Conservation (phyloP, 2,888 invertebrate genomes). For the Ypsolopha sequella region DNA sequence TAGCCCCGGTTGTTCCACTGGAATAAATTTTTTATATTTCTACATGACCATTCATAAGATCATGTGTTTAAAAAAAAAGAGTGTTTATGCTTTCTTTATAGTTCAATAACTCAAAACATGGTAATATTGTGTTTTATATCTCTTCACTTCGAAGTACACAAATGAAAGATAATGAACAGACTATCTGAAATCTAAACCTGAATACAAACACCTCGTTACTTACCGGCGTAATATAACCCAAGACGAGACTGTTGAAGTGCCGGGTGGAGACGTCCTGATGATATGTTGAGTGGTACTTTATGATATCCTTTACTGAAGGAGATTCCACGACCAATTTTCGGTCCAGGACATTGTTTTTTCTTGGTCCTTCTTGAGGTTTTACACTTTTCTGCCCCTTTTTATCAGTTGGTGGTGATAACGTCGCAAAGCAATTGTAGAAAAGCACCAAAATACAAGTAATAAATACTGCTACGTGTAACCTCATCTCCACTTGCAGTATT, state of each 20-base stretch:
- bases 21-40: too few relatives aligned
- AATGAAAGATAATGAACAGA: too few relatives aligned
- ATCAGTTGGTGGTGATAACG: slow-evolving; percentile 57
- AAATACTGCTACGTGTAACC: neutral
- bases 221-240: slow-evolving; percentile 95
- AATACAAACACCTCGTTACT: slow-evolving; percentile 19
- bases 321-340: slow-evolving; percentile 77
- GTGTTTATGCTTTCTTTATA: too few relatives aligned
- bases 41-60: too few relatives aligned
- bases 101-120: too few relatives aligned
- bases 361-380: slow-evolving; percentile 68
- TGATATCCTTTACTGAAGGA: slow-evolving; percentile 78
- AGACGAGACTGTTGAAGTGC: slow-evolving; percentile 79
- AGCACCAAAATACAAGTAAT: slow-evolving; percentile 40
- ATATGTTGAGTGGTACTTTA: slow-evolving; percentile 82
- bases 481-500: neutral
- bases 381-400: slow-evolving; percentile 56
- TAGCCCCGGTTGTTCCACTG: slow-evolving; percentile 98
- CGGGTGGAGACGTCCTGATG: slow-evolving; percentile 75
- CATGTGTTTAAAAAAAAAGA: too few relatives aligned
- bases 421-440: slow-evolving; percentile 48
- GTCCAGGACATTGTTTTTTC: slow-evolving; percentile 75
- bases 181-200: too few relatives aligned
- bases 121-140: too few relatives aligned
- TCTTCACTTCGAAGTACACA: too few relatives aligned